Evolutionary conservation across 1,140 invertebrate species (phyloP), one percentile per base, ranked within the genome.

Genomic region (Bombus waltoni): DNA sequence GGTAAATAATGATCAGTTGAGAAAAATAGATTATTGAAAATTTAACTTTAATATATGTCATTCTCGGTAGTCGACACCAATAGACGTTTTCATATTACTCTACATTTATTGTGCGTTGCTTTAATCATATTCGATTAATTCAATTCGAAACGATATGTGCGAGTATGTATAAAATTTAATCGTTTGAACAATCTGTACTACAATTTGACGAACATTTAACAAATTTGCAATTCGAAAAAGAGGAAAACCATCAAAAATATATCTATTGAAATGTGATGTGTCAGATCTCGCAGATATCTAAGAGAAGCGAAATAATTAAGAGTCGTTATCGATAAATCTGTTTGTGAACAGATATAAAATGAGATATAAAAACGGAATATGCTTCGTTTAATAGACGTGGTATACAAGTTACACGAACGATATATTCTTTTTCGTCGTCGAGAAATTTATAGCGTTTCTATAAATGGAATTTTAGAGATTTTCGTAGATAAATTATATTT

Each of bases 171-270:
- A n/a, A n/a, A 6, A 38, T 35, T 40, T 28, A 25, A n/a, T 8
- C 25, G 0, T 71, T 13, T 28, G 3, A n/a, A 11, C 11, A 32
- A 47, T n/a, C 1, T 35, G 32, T 57, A 73, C 18, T 42, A 47
- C 4, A 35, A n/a, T 32, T 47, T 44, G 10, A n/a, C 3, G n/a
- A 57, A 73, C 35, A 28, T 47, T 11, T n/a, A 47, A 75, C 22
- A 13, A 65, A 65, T 62, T 74, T 82, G 32, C 62, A 82, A 44
- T 40, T 40, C 8, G 22, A 62, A 42, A n/a, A 62, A 25, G 57
- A 81, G 44, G 18, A 73, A 81, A 73, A 81, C 3, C 10, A 62
- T 73, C 28, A 53, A 73, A 40, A 59, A 44, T 73, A 40, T 28
- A 38, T 81, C 28, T 28, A n/a, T 25, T 6, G 35, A 68, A 53